These are phyloP conservation scores for Triplophysa bombifrons DNA, from an alignment of 2,797 vertebrate species.

Conservation along the genomic window DNA sequence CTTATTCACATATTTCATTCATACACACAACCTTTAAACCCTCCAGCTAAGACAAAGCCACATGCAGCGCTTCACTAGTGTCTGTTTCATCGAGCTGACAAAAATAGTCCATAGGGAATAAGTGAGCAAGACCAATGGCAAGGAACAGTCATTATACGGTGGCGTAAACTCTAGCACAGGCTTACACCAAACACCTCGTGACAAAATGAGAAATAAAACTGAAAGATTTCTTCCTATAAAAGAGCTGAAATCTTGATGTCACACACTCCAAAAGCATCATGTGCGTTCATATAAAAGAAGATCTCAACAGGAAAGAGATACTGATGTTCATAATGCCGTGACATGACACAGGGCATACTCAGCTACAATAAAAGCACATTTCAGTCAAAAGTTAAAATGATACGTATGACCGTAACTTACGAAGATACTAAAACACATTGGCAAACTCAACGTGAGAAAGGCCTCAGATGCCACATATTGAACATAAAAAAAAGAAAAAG, in stretches of 20 bases:
- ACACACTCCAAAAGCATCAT: not conserved
- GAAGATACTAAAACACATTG: constrained; percentile 2
- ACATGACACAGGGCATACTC: not conserved
- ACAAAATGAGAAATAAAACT: not conserved
- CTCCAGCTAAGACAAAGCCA: not conserved
- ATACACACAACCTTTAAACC: not conserved
- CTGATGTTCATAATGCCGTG: not conserved
- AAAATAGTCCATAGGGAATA: not conserved
- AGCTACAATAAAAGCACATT: not conserved
- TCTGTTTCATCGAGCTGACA: not conserved
- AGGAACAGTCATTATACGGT: not conserved
- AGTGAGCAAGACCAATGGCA: not conserved
- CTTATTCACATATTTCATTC: not conserved
- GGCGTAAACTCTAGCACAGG: not conserved
- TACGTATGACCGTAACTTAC: constrained; percentile 1
- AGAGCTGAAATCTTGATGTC: not conserved
- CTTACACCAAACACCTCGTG: not conserved
- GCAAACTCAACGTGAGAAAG: not conserved
- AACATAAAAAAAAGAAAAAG: no score
- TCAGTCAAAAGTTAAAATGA: not conserved
- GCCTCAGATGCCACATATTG: no score
- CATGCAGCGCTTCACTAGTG: not conserved
- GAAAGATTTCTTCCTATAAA: not conserved
- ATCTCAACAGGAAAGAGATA: not conserved
- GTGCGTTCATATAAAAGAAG: not conserved